These are phyloP conservation scores for Eonycteris spelaea DNA, from an alignment of 2,113 vertebrate species.

Conservation along the genomic window DNA sequence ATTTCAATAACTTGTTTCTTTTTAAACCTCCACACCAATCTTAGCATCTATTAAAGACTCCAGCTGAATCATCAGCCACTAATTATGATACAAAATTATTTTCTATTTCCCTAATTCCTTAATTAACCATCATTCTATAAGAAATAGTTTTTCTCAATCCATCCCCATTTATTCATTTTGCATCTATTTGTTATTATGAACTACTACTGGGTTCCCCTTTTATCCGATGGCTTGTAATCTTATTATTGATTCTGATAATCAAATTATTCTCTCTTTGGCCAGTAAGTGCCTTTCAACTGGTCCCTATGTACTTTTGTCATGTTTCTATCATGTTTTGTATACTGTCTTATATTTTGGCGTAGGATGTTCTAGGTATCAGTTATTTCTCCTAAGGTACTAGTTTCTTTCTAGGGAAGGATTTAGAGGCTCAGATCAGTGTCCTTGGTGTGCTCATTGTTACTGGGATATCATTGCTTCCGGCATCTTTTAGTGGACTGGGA, in stretches of 20 bases:
- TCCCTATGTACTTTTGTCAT: neutral
- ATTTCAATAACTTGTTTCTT: neutral
- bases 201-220: neutral
- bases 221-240: neutral
- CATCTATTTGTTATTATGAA: neutral
- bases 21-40: neutral
- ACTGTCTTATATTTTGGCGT: neutral
- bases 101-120: neutral
- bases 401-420: neutral
- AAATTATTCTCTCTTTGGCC: neutral
- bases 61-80: neutral
- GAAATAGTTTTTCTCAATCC: neutral
- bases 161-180: neutral
- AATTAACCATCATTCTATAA: neutral
- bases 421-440: neutral
- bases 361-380: neutral
- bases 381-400: neutral
- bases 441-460: neutral
- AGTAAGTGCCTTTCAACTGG: neutral
- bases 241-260: neutral
- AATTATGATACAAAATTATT: neutral
- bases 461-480: neutral
- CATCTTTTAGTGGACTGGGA: neutral
- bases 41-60: neutral
- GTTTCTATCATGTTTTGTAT: neutral